These are phyloP conservation scores for Nycticebus coucang DNA, from an alignment of 2,113 vertebrate genomes.

Conservation along the genomic window DNA sequence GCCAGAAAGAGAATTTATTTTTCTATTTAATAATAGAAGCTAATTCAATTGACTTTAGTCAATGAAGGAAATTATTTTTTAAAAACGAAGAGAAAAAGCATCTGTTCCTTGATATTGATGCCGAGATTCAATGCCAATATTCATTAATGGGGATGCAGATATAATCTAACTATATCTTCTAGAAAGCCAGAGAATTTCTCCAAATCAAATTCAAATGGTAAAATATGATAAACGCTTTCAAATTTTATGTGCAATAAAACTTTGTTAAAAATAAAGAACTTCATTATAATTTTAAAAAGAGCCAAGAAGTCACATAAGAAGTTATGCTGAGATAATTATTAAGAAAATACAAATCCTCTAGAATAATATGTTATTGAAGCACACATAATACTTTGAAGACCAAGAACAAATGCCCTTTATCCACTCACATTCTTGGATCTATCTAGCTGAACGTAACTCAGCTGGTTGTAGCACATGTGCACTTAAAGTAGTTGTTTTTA, in stretches of 20 bases:
- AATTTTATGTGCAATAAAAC: neutral
- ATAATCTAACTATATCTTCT: neutral
- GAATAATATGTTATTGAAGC: neutral
- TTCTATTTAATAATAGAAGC: neutral
- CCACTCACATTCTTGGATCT: neutral
- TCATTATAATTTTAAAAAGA: neutral
- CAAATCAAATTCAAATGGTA: neutral
- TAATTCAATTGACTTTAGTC: neutral
- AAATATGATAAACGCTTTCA: neutral
- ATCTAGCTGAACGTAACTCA: neutral
- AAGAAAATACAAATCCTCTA: slow-evolving; percentile 5
- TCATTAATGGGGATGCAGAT: neutral
- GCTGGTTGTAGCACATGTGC: neutral
- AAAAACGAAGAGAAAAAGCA: neutral
- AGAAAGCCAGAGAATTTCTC: neutral
- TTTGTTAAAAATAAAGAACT: neutral
- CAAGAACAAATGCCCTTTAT: neutral
- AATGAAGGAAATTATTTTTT: neutral
- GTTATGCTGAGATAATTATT: neutral
- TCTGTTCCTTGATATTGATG: neutral
- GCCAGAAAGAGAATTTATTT: neutral
- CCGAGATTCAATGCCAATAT: neutral
- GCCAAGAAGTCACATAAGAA: neutral
- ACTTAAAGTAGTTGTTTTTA: neutral
- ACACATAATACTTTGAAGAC: neutral